phyloP scores from a whole-genome alignment of 1,140 invertebrate species.

The Brachionus angularis region DNA sequence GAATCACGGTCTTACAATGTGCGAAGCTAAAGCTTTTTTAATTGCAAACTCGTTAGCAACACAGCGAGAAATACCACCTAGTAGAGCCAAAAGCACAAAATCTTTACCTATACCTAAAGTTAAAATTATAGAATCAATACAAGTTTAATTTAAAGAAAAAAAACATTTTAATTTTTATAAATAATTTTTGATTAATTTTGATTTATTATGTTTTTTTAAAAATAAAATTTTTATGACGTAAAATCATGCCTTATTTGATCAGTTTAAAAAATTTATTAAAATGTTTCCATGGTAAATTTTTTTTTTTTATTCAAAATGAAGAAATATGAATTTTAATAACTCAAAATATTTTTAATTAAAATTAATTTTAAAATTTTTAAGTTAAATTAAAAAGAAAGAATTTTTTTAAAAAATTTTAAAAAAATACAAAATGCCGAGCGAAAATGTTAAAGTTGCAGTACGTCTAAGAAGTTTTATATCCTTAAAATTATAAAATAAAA shows the following conservation, averaged over 20 bases:
- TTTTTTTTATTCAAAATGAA: constrained; percentile 7
- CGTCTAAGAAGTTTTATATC: constrained; percentile 63
- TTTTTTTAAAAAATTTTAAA: not conserved
- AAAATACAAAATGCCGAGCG: constrained; percentile 49
- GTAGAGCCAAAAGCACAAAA: not conserved
- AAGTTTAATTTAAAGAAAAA: too few relatives aligned
- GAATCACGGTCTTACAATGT: constrained; percentile 20
- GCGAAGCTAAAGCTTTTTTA: constrained; percentile 16
- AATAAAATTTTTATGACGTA: too few relatives aligned
- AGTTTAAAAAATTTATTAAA: too few relatives aligned
- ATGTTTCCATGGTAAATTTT: too few relatives aligned
- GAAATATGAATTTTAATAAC: not conserved
- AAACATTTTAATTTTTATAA: too few relatives aligned
- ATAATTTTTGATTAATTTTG: too few relatives aligned
- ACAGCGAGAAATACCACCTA: not conserved
- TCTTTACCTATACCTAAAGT: not conserved
- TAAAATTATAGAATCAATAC: too few relatives aligned
- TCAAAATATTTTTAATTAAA: not conserved
- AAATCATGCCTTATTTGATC: too few relatives aligned
- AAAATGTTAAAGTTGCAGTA: constrained; percentile 64
- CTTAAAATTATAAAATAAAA: constrained; percentile 51
- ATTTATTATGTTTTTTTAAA: too few relatives aligned
- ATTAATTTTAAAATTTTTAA: not conserved
- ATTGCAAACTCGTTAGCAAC: too few relatives aligned
- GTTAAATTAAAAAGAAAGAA: not conserved